Conservation (phyloP, 2,888 invertebrate species). For the Terebella lapidaria region DNA sequence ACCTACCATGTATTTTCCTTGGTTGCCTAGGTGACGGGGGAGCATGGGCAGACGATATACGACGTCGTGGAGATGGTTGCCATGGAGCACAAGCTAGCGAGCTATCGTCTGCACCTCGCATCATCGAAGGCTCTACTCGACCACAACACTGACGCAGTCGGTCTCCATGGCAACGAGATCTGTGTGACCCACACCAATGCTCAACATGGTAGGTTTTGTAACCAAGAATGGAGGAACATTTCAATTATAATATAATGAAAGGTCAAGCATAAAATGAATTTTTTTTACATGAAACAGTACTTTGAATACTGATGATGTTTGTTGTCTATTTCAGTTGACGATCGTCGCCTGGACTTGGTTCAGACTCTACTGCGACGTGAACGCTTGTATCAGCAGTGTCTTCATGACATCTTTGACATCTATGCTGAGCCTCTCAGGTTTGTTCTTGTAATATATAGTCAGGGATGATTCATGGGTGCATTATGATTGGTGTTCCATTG, state of each 20-base stretch:
- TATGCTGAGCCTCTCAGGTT: slow-evolving; percentile 40
- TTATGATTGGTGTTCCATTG: too few relatives aligned
- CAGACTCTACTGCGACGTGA: slow-evolving; percentile 31
- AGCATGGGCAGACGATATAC: not conserved
- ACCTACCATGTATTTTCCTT: not conserved
- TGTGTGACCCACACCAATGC: too few relatives aligned
- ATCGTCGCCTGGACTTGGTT: slow-evolving; percentile 20
- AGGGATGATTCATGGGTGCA: too few relatives aligned
- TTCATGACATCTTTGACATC: slow-evolving; percentile 30
- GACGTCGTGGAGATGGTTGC: slow-evolving; percentile 14
- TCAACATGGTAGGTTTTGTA: too few relatives aligned
- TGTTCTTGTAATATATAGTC: not conserved
- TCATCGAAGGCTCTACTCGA: slow-evolving; percentile 30
- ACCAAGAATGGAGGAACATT: too few relatives aligned
- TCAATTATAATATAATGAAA: too few relatives aligned
- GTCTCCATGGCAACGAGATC: slow-evolving; percentile 7
- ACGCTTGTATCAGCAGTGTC: slow-evolving; percentile 26
- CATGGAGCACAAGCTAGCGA: slow-evolving; percentile 37
- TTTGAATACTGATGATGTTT: too few relatives aligned
- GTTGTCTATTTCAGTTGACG: too few relatives aligned
- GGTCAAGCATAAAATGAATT: too few relatives aligned
- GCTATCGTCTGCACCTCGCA: slow-evolving; percentile 39
- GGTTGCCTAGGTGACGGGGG: slow-evolving; percentile 8
- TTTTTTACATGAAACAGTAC: too few relatives aligned
- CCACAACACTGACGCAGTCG: slow-evolving; percentile 10